Conservation (phyloP, 2,888 invertebrate species). For the Stenotaenia linearis region DNA sequence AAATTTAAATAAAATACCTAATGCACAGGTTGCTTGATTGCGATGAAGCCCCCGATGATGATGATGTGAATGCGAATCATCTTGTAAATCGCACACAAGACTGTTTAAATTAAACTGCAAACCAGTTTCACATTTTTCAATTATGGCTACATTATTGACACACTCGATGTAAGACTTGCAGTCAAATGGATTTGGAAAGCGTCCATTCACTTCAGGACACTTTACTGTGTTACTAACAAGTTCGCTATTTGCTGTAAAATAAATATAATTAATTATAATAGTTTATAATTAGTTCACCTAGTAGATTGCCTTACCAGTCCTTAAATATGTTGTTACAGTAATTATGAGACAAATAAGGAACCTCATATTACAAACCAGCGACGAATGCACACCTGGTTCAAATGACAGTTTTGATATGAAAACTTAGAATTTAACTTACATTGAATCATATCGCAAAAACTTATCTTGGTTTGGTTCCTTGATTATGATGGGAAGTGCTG, state of each 20-base stretch:
- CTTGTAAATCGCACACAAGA: constrained; percentile 17
- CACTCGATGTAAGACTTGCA: constrained; percentile 29
- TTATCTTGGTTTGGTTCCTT: neutral
- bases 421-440: neutral
- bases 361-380: neutral
- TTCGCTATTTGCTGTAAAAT: neutral
- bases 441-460: neutral
- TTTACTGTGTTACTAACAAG: neutral
- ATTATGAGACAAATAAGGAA: neutral
- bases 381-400: neutral
- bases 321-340: neutral
- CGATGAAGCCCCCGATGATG: neutral
- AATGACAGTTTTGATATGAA: neutral
- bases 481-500: neutral
- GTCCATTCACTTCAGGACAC: constrained; percentile 34
- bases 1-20: neutral
- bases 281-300: no score
- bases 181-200: constrained; percentile 35
- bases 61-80: neutral
- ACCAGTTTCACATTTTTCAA: neutral
- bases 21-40: no score
- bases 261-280: neutral
- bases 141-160: neutral
- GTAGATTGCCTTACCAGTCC: neutral
- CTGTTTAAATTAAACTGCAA: neutral